These are phyloP conservation scores for Typhlichthys subterraneus DNA, from an alignment of 2,797 vertebrate species.

Conservation along the genomic window DNA sequence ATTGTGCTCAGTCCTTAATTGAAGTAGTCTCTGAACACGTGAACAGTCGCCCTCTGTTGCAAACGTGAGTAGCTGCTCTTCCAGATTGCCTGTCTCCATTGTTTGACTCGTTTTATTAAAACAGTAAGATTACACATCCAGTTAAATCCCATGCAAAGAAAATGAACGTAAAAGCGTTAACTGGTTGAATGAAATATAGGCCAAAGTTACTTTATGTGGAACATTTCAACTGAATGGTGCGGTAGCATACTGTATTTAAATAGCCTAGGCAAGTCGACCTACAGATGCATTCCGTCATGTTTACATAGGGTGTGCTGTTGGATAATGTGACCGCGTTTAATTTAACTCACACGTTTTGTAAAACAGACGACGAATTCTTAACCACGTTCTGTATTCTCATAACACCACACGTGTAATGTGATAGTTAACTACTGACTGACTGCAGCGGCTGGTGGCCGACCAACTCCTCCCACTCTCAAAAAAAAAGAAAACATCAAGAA, in stretches of 20 bases:
- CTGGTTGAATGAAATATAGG: not conserved
- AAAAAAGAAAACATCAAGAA: too few species aligned
- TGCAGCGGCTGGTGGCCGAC: too few species aligned
- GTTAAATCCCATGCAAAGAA: not conserved
- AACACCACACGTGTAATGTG: too few species aligned
- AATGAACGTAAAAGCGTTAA: not conserved
- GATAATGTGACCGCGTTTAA: constrained; percentile 14
- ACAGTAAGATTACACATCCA: not conserved
- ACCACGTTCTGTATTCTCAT: too few species aligned
- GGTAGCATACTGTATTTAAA: too few species aligned
- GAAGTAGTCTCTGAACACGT: constrained; percentile 77
- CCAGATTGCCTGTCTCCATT: constrained; percentile 65
- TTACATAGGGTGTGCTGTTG: too few species aligned
- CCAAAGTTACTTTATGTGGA: too few species aligned
- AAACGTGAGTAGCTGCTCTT: constrained; percentile 81
- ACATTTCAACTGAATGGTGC: too few species aligned
- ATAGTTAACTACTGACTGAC: too few species aligned
- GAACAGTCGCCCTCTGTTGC: constrained; percentile 81
- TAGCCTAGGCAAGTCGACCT: too few species aligned
- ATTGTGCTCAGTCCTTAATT: constrained; percentile 63
- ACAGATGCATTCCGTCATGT: too few species aligned
- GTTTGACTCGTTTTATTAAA: not conserved
- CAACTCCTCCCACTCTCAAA: too few species aligned
- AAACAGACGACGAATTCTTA: not conserved
- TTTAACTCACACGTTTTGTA: constrained; percentile 4